These are phyloP conservation scores for Nymphalis c-album DNA, from an alignment of 2,888 invertebrate genomes.

Conservation along the genomic window DNA sequence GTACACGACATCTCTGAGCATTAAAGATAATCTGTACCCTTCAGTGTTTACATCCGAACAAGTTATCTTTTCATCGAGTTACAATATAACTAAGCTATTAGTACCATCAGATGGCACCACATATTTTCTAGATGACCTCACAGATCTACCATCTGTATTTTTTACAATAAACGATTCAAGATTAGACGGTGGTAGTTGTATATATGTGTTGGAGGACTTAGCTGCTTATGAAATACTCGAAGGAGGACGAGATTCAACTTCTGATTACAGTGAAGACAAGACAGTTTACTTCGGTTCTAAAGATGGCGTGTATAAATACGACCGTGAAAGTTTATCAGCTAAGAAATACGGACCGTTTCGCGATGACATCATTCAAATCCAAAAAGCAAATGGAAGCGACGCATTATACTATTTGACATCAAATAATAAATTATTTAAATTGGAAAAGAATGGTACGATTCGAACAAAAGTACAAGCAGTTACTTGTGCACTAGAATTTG, in stretches of 20 bases:
- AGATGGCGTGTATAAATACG: slow-evolving; percentile 61
- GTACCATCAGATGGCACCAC: slow-evolving; percentile 57
- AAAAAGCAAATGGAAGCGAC: slow-evolving; percentile 62
- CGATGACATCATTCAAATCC: slow-evolving; percentile 63
- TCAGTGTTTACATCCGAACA: slow-evolving; percentile 56
- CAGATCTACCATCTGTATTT: slow-evolving; percentile 62
- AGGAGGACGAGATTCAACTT: slow-evolving; percentile 63
- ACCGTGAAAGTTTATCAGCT: slow-evolving; percentile 55
- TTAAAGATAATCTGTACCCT: slow-evolving; percentile 31
- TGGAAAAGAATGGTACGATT: slow-evolving; percentile 56
- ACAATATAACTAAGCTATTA: slow-evolving; percentile 59
- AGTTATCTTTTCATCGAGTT: slow-evolving; percentile 57
- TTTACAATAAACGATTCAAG: slow-evolving; percentile 59
- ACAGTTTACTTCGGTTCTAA: slow-evolving; percentile 58
- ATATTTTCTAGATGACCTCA: slow-evolving; percentile 49
- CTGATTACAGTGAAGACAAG: slow-evolving; percentile 55
- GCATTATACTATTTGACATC: slow-evolving; percentile 53
- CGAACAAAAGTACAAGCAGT: slow-evolving; percentile 50
- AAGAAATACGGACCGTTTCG: slow-evolving; percentile 58
- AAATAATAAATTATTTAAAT: slow-evolving; percentile 52
- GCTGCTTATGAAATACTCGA: slow-evolving; percentile 65
- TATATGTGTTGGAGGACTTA: slow-evolving; percentile 65
- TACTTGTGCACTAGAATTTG: slow-evolving; percentile 60
- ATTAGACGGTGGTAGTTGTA: slow-evolving; percentile 59
- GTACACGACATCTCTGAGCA: slow-evolving; percentile 15